These are phyloP conservation scores for Neostethus bicornis DNA, from an alignment of 2,797 vertebrate genomes.

Conservation along the genomic window DNA sequence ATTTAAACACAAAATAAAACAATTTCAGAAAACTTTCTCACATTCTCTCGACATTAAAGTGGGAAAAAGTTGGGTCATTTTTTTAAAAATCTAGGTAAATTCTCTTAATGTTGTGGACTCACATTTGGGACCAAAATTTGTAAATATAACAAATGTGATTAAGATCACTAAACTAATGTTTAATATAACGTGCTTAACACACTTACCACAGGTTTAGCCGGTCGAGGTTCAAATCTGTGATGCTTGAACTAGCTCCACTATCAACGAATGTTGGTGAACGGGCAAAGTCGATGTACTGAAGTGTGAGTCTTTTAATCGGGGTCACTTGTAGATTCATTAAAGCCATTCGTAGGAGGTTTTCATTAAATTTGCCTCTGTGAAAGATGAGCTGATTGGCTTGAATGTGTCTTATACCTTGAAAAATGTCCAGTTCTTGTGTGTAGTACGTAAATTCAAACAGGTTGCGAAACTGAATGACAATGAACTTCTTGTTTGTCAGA, in stretches of 20 bases:
- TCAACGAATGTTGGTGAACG: slow-evolving; percentile 75
- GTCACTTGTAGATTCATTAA: slow-evolving; percentile 76
- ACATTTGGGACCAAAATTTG: too few relatives aligned
- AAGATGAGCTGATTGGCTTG: slow-evolving; percentile 73
- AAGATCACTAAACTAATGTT: too few relatives aligned
- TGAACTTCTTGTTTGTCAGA: slow-evolving; percentile 77
- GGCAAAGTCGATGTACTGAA: slow-evolving; percentile 87
- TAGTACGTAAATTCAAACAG: slow-evolving; percentile 88
- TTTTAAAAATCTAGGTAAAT: too few relatives aligned
- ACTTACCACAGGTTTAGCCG: slow-evolving; percentile 78
- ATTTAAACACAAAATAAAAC: too few relatives aligned
- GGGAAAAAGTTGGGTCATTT: too few relatives aligned
- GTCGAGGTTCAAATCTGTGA: slow-evolving; percentile 73
- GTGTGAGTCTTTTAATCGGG: slow-evolving; percentile 63
- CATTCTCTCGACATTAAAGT: too few relatives aligned
- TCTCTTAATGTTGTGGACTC: too few relatives aligned
- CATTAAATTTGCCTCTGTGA: slow-evolving; percentile 86
- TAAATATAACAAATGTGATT: too few relatives aligned
- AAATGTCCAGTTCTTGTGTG: slow-evolving; percentile 70
- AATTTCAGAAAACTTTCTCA: too few relatives aligned
- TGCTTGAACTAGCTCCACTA: slow-evolving; percentile 51
- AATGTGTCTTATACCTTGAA: slow-evolving; percentile 72
- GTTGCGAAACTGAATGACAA: slow-evolving; percentile 82
- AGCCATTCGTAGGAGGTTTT: slow-evolving; percentile 83
- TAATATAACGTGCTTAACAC: background rate